Percentiles rank a stretch among this genome's conserved stretches.
Conservation (phyloP, 2,797 vertebrate genomes). For the Lophius americanus region DNA sequence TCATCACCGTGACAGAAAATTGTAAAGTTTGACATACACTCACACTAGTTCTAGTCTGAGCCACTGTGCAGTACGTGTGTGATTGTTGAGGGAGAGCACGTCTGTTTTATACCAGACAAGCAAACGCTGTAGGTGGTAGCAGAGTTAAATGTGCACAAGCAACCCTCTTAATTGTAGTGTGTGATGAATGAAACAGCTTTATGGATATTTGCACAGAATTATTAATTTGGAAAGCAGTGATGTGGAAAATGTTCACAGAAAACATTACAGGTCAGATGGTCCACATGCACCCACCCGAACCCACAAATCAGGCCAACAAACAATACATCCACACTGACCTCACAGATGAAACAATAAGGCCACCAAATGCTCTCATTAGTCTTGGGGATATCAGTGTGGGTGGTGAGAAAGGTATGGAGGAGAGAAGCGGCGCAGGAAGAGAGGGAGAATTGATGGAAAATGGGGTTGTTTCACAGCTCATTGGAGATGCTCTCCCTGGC, state of each 20-base stretch:
- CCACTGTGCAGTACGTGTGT: neutral
- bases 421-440: slow-evolving; percentile 66
- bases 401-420: slow-evolving; percentile 68
- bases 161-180: slow-evolving; percentile 42
- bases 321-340: slow-evolving; percentile 57
- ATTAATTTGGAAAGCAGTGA: slow-evolving; percentile 68
- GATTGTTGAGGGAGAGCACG: slow-evolving; percentile 51
- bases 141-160: slow-evolving; percentile 53
- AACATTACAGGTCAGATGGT: slow-evolving; percentile 62
- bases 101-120: slow-evolving; percentile 58
- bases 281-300: slow-evolving; percentile 39
- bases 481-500: slow-evolving; percentile 82
- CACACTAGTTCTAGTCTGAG: slow-evolving; percentile 28
- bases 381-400: slow-evolving; percentile 73
- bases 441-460: slow-evolving; percentile 82
- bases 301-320: slow-evolving; percentile 27
- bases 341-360: slow-evolving; percentile 77
- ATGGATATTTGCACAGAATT: slow-evolving; percentile 71
- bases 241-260: slow-evolving; percentile 47
- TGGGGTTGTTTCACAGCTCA: slow-evolving; percentile 86
- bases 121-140: slow-evolving; percentile 72
- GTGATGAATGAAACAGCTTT: slow-evolving; percentile 62
- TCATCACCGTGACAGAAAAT: slow-evolving; percentile 32
- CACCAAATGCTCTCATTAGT: slow-evolving; percentile 78
- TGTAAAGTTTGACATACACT: slow-evolving; percentile 24